These are phyloP conservation scores for Phalera bucephala DNA, from an alignment of 2,888 invertebrate species.

Conservation along the genomic window DNA sequence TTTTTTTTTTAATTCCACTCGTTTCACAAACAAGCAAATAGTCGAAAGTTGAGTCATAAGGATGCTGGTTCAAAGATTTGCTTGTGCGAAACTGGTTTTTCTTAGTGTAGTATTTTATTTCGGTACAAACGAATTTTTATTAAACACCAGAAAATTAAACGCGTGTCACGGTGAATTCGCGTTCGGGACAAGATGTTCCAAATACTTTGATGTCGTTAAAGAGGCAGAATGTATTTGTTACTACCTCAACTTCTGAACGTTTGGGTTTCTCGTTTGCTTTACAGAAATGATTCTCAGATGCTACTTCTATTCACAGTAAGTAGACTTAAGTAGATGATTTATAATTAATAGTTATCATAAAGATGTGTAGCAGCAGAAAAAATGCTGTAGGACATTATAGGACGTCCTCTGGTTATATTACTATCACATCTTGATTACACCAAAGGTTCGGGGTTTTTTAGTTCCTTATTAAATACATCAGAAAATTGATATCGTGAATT, in stretches of 20 bases:
- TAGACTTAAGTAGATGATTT: too few relatives aligned
- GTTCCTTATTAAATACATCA: too few relatives aligned
- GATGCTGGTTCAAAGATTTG: conserved; percentile 7
- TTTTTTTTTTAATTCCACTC: conserved; percentile 21
- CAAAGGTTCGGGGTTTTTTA: too few relatives aligned
- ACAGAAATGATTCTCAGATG: too few relatives aligned
- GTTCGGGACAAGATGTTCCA: background rate
- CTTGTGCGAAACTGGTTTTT: background rate
- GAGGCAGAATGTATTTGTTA: background rate
- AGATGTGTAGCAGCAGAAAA: too few relatives aligned
- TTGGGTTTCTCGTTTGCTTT: background rate
- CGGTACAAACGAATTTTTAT: background rate
- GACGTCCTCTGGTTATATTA: too few relatives aligned
- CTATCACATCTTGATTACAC: too few relatives aligned
- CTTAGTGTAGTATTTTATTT: background rate
- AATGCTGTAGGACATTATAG: too few relatives aligned
- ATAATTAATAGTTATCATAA: too few relatives aligned
- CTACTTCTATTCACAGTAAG: too few relatives aligned
- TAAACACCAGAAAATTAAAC: background rate
- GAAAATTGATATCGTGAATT: too few relatives aligned
- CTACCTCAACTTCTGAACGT: background rate
- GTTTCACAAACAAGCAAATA: conserved; percentile 19
- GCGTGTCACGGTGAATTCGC: background rate
- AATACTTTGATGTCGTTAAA: background rate
- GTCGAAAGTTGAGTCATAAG: conserved; percentile 3